A percentile compares a stretch with the other conserved stretches of the same genome.
Conservation (phyloP, 2,113 vertebrate genomes). For the Ploceus nigricollis region DNA sequence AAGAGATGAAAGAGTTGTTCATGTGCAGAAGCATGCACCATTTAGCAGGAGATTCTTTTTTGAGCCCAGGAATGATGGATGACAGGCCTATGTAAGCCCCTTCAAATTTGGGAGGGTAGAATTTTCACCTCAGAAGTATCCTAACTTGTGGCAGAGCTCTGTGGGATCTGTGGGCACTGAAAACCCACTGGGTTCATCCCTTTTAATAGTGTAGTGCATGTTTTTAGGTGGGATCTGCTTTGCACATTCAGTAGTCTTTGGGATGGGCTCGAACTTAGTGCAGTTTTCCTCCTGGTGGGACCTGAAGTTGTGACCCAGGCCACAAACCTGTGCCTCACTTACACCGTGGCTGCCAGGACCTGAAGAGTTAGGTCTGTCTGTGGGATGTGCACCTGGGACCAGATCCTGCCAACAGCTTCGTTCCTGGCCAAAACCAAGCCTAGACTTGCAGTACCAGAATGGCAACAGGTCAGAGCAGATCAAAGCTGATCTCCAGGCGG, state of each 20-base stretch:
- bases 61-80: background rate
- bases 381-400: background rate
- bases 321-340: background rate
- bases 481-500: background rate
- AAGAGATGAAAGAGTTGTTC: background rate
- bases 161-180: background rate
- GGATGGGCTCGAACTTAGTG: background rate
- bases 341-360: rapidly evolving
- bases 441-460: background rate
- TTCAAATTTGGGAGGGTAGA: background rate
- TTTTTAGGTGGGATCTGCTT: background rate
- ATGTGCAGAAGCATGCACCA: background rate
- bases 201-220: background rate
- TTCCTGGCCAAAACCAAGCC: background rate
- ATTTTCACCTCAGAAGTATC: background rate
- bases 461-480: background rate
- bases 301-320: background rate
- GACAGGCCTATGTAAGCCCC: background rate
- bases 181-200: background rate
- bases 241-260: background rate
- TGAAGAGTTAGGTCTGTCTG: background rate
- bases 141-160: background rate
- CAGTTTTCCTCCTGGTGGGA: background rate
- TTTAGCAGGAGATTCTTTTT: background rate
- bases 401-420: background rate